These are phyloP conservation scores for Pilophorus perplexus DNA, from an alignment of 2,888 invertebrate species.

Conservation along the genomic window DNA sequence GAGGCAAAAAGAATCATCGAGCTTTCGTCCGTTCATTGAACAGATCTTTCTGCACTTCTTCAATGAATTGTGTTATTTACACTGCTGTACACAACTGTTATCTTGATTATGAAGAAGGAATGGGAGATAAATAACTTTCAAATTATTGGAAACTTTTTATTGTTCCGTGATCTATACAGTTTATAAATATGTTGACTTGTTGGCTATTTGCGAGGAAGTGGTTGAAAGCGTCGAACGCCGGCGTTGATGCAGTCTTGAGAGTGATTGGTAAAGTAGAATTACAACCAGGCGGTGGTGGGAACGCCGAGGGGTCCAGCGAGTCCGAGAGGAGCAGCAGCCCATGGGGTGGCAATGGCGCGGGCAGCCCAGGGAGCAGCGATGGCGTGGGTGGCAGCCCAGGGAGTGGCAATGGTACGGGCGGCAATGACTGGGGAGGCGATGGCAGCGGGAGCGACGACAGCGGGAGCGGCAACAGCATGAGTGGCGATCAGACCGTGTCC, in stretches of 20 bases:
- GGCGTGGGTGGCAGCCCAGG: conserved; percentile 18
- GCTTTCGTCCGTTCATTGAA: too few species aligned
- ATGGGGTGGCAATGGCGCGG: neutral
- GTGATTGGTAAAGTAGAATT: neutral
- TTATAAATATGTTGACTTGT: neutral
- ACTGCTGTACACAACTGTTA: too few species aligned
- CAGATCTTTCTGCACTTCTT: too few species aligned
- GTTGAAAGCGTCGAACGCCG: neutral
- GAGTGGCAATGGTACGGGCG: conserved; percentile 42
- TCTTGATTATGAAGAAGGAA: too few species aligned
- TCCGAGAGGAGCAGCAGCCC: conserved; percentile 9
- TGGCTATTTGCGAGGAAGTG: neutral
- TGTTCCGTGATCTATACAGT: too few species aligned
- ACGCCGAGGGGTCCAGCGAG: conserved; percentile 7
- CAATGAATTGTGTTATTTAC: too few species aligned
- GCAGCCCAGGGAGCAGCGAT: conserved; percentile 17
- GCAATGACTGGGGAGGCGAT: conserved; percentile 17
- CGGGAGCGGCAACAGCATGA: conserved; percentile 47
- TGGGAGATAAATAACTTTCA: too few species aligned
- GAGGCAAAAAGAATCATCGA: too few species aligned
- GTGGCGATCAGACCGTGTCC: conserved; percentile 42
- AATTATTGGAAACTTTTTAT: too few species aligned
- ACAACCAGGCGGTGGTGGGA: conserved; percentile 1
- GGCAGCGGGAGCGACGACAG: neutral
- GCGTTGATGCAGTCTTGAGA: conserved; percentile 22